phyloP scores from a whole-genome alignment of 2,888 invertebrate genomes.

The Cosmorhoe ocellata region DNA sequence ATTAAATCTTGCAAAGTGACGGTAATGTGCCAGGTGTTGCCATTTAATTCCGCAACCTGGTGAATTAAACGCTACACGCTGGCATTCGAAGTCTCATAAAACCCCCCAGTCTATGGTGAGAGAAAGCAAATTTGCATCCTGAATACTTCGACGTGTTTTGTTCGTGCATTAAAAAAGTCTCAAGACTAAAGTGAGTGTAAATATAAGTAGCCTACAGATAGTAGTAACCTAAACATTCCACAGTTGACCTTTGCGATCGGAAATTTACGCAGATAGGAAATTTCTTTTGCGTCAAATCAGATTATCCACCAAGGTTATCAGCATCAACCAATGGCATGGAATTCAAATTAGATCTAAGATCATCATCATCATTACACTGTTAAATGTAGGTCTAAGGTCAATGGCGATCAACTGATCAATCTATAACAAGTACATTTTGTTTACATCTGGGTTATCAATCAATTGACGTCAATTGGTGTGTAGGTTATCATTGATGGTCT shows the following conservation, averaged over 20 bases:
- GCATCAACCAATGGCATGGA: background rate
- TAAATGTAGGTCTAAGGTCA: constrained; percentile 41
- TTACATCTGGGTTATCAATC: constrained; percentile 67
- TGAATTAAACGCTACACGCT: background rate
- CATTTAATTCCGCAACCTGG: constrained; percentile 10
- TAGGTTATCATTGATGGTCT: constrained; percentile 61
- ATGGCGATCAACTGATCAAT: constrained; percentile 57
- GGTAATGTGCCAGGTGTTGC: constrained; percentile 19
- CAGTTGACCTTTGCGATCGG: constrained; percentile 8
- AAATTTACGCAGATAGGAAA: constrained; percentile 18
- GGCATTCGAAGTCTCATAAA: background rate
- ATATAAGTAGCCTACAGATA: too few species aligned
- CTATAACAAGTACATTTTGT: constrained; percentile 56
- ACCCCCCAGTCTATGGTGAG: background rate
- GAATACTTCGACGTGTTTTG: too few species aligned
- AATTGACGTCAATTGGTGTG: constrained; percentile 71
- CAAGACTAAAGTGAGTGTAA: too few species aligned
- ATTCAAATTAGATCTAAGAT: constrained; percentile 25
- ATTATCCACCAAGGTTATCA: constrained; percentile 15
- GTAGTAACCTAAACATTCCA: constrained; percentile 13
- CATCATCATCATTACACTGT: constrained; percentile 13
- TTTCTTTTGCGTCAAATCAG: constrained; percentile 20
- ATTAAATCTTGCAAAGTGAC: constrained; percentile 12
- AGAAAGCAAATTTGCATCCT: too few species aligned
- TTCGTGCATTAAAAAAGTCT: too few species aligned